phyloP scores from a whole-genome alignment of 1,140 invertebrate species.

The Fragariocoptes setiger region DNA sequence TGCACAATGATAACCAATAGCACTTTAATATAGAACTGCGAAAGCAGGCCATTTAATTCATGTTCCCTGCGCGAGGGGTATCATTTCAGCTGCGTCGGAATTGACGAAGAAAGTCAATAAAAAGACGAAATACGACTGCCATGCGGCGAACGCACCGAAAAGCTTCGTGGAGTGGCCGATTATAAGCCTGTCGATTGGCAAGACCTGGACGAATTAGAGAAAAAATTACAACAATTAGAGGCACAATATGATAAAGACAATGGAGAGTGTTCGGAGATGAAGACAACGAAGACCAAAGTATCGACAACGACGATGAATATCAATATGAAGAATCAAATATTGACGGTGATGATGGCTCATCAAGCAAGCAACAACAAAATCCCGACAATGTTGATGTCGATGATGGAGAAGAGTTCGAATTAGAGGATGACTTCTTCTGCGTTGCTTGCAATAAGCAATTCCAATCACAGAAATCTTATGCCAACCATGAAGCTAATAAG shows the following conservation, averaged over 20 bases:
- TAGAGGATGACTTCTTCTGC: conserved; percentile 29
- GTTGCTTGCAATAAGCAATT: conserved; percentile 72
- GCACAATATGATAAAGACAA: conserved; percentile 7
- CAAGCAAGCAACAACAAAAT: not conserved
- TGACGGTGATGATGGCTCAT: conserved; percentile 14
- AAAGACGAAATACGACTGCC: conserved; percentile 13
- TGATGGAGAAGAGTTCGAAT: conserved; percentile 5
- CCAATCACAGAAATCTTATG: conserved; percentile 49
- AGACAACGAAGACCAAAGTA: conserved; percentile 26
- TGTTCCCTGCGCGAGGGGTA: too few species aligned
- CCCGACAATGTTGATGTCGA: not conserved
- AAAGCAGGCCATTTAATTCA: too few species aligned
- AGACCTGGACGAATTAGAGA: conserved; percentile 9
- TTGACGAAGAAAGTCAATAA: conserved; percentile 12
- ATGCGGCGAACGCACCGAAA: conserved; percentile 11
- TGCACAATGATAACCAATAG: too few species aligned
- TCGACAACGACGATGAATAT: conserved; percentile 15
- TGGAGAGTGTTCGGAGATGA: conserved; percentile 20
- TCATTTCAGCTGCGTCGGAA: too few species aligned
- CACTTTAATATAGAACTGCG: too few species aligned
- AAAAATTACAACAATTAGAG: conserved; percentile 11
- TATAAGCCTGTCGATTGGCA: conserved; percentile 12
- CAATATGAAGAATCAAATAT: conserved; percentile 11
- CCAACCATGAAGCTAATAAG: conserved; percentile 70
- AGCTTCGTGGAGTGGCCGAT: conserved; percentile 9